phyloP scores from a whole-genome alignment of 2,888 invertebrate species.

The Pilophorus perplexus region DNA sequence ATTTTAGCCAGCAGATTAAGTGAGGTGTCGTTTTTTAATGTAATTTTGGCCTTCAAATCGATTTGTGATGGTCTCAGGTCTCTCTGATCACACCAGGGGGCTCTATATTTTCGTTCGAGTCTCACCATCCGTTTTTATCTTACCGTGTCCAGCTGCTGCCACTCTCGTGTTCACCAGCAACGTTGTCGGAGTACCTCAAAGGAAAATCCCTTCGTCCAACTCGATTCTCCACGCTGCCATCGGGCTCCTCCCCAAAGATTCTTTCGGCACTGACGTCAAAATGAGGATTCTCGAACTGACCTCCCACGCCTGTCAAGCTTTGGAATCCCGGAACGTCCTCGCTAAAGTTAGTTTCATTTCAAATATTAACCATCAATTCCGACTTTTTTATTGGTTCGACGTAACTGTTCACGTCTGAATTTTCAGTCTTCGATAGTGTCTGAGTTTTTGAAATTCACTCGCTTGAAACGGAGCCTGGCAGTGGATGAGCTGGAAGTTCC shows the following conservation, averaged over 20 bases:
- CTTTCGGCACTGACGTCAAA: slow-evolving; percentile 55
- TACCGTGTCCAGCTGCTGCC: slow-evolving; percentile 54
- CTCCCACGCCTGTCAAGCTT: slow-evolving; percentile 57
- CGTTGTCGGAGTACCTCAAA: slow-evolving; percentile 56
- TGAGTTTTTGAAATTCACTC: slow-evolving; percentile 39
- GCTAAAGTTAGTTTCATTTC: slow-evolving; percentile 58
- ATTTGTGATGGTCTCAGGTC: too few species aligned
- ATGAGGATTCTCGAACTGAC: slow-evolving; percentile 56
- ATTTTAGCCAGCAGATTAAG: too few species aligned
- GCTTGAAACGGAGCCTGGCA: slow-evolving; percentile 26
- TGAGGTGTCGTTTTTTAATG: too few species aligned
- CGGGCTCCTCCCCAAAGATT: slow-evolving; percentile 56
- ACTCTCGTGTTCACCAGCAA: slow-evolving; percentile 57
- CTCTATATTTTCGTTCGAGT: too few species aligned
- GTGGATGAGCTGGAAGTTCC: slow-evolving; percentile 54
- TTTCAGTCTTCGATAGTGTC: slow-evolving; percentile 37
- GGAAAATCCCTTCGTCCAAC: slow-evolving; percentile 56
- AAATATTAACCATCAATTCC: too few species aligned
- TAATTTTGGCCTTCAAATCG: too few species aligned
- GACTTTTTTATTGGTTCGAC: neutral
- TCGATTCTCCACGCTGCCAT: slow-evolving; percentile 58
- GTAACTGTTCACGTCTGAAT: neutral
- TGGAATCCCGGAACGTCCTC: slow-evolving; percentile 62
- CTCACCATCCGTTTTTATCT: too few species aligned
- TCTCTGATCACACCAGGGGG: too few species aligned